Percentiles rank a stretch among this genome's conserved stretches.
phyloP scores from a whole-genome alignment of 2,113 vertebrate genomes.

The Halichoerus grypus region DNA sequence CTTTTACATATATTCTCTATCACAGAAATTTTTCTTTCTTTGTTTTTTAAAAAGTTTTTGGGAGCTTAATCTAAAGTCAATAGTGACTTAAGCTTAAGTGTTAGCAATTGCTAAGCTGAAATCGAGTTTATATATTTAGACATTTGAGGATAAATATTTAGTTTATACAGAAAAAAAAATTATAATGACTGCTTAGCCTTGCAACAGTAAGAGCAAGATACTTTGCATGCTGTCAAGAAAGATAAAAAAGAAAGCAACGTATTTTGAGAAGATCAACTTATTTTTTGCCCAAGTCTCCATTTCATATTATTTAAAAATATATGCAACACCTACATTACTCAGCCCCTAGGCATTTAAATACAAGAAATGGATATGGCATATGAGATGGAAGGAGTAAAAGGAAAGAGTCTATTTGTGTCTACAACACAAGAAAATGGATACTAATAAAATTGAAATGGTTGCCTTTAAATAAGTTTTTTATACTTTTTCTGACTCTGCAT shows the following conservation, averaged over 20 bases:
- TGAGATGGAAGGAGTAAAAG: neutral
- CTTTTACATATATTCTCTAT: neutral
- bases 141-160: constrained; percentile 33
- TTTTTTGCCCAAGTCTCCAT: constrained; percentile 41
- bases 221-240: neutral
- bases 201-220: constrained; percentile 43
- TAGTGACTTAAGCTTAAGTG: constrained; percentile 59
- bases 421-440: neutral
- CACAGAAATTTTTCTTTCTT: neutral
- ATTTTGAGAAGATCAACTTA: constrained; percentile 44
- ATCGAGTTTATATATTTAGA: constrained; percentile 45
- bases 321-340: neutral
- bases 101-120: constrained; percentile 68
- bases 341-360: constrained; percentile 33
- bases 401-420: constrained; percentile 48
- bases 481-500: neutral
- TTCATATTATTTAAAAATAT: constrained; percentile 68
- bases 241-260: constrained; percentile 45
- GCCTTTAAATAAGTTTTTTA: neutral
- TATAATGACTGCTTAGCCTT: constrained; percentile 50
- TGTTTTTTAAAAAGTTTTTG: constrained; percentile 58
- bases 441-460: neutral
- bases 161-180: constrained; percentile 65
- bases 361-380: constrained; percentile 8
- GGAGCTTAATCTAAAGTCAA: constrained; percentile 66